These are phyloP conservation scores for Drosophila bocki DNA, from an alignment of 1,140 invertebrate species.

Conservation along the genomic window DNA sequence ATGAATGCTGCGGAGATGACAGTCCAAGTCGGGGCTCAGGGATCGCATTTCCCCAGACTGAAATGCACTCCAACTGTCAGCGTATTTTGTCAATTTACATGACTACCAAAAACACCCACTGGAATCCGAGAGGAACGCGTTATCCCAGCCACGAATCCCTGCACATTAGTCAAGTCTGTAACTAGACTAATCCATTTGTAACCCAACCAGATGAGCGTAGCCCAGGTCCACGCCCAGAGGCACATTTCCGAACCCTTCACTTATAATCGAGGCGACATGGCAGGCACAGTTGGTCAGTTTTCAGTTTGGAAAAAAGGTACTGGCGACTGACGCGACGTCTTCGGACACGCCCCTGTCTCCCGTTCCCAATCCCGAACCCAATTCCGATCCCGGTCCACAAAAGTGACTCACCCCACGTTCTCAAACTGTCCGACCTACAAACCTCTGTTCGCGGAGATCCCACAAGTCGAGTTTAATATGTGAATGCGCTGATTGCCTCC, in stretches of 20 bases:
- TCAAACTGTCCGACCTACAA: constrained; percentile 54
- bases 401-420: constrained; percentile 55
- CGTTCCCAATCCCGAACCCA: constrained; percentile 4
- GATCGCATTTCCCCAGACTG: constrained; percentile 29
- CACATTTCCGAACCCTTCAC: constrained; percentile 31
- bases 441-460: constrained; percentile 57
- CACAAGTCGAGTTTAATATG: constrained; percentile 80
- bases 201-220: constrained; percentile 51
- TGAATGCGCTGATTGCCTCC: constrained; percentile 84
- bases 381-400: constrained; percentile 53
- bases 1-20: constrained; percentile 60
- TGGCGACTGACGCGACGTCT: constrained; percentile 73
- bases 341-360: constrained; percentile 80
- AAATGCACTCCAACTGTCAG: constrained; percentile 8
- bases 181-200: constrained; percentile 63
- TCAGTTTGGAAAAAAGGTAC: constrained; percentile 16
- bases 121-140: constrained; percentile 5
- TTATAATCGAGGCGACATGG: constrained; percentile 41
- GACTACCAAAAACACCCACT: constrained; percentile 54
- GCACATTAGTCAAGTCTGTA: constrained; percentile 66
- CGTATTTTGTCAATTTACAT: constrained; percentile 48
- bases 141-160: constrained; percentile 13
- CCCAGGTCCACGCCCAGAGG: constrained; percentile 47
- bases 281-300: constrained; percentile 63
- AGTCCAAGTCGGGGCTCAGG: background rate